Evolutionary conservation across 2,797 vertebrate species (phyloP), one percentile per base, ranked within the genome.

Genomic region (Liparis tanakae): DNA sequence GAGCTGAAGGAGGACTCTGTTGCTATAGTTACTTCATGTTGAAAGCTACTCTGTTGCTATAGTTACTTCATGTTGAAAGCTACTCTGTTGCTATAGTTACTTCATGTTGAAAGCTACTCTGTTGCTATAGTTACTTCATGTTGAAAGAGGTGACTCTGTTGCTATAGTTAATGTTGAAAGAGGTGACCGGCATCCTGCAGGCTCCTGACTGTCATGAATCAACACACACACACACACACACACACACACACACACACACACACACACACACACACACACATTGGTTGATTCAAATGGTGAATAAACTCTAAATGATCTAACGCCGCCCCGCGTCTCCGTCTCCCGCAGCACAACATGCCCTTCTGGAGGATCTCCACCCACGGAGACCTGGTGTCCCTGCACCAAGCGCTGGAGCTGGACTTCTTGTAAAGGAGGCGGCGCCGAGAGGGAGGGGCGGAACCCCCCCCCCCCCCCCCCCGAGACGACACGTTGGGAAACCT

Each of bases 321-420:
- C 2, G 25, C 25, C 25, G 25, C 4, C 2, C 2, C 25, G 25
- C 25, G 25, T 4, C 25, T 30, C 25, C 25, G 8, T 70, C 25
- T 30, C 25, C 18, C 74, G 70, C 75, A 99, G 98, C 98, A 99
- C 95, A 99, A 98, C 88, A 99, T 99, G 97, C 98, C 98, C 0
- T 99, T 99, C 92, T 99, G 98, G 98, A 94, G 97, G 81, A 97
- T 99, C 92, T 96, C 97, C 41, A 95, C 96, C 34, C 98, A 98
- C 0, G 96, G 97, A 10, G 98, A 99, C 91, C 96, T 99, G 0
- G 94, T 97, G 85, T 99, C 97, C 60, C 96, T 99, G 63, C 97
- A 99, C 89, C 98, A 99, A 91, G 98, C 98, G 87, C 94, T 99
- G 37, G 97, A 99, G 87, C 92, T 99, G 89, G 98, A 99, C 94